Percentiles rank a stretch among this genome's conserved stretches.
Evolutionary conservation across 92 coral and sea anemone species (phyloP).

Genomic region (Heteractis magnifica): DNA sequence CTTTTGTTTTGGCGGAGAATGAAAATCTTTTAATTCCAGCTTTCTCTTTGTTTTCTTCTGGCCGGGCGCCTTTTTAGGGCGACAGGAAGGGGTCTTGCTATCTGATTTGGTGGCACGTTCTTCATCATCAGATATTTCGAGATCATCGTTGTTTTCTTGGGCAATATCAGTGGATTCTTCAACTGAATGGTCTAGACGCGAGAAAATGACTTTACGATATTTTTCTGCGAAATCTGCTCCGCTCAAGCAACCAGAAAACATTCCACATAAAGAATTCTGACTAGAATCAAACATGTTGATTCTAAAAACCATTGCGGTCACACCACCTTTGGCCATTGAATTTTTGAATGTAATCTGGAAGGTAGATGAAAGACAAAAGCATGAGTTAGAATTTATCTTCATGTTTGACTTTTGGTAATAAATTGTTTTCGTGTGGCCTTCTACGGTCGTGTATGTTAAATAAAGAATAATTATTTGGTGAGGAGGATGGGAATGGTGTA

Average conservation of each 20-base stretch:
- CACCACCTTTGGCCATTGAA: background rate
- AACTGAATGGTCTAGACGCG: background rate
- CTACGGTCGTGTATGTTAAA: background rate
- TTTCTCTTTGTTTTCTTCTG: background rate
- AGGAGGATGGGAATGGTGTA: background rate
- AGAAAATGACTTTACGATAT: background rate
- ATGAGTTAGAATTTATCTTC: background rate
- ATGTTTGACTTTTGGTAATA: background rate
- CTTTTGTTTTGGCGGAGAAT: background rate
- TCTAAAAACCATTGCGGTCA: background rate
- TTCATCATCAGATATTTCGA: background rate
- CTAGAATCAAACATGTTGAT: background rate
- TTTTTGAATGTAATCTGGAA: slow-evolving; percentile 1
- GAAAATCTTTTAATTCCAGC: background rate
- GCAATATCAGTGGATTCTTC: background rate
- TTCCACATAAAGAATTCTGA: background rate
- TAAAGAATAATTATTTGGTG: background rate
- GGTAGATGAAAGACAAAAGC: background rate
- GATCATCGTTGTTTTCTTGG: background rate
- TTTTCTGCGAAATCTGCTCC: slow-evolving; percentile 1
- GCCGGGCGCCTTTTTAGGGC: background rate
- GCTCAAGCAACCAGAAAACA: background rate
- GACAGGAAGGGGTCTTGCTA: background rate
- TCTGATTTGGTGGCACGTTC: background rate
- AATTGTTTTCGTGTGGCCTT: background rate